Evolutionary conservation across 2,797 vertebrate species (phyloP), one percentile per base, ranked within the genome.

Genomic region (Lepidocolaptes lacrymiger): DNA sequence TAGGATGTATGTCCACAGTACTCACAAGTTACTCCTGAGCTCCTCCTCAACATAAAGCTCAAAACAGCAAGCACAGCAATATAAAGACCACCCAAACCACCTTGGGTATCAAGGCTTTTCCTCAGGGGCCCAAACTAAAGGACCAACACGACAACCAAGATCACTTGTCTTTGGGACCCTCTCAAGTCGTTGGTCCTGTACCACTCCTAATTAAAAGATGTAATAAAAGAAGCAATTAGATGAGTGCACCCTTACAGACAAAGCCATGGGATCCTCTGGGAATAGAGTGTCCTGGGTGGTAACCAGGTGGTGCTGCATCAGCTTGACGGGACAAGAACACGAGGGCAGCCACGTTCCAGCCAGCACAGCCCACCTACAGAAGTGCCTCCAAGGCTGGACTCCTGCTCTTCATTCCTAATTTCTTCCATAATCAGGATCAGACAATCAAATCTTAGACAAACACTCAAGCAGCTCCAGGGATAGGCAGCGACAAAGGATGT

Each of bases 81-180:
- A 55, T 19, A 43, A 43, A 49, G 34, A 32, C 46, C 9, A 55
- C 32, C 17, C 28, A 22, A 73, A 71, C 21, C 41, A 71, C 6
- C 4, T 24, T 0, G 5, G 37, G 14, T 80, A 37, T 10, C 41
- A 52, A 5, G 0, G 0, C 8, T 24, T 26, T 28, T 36, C 39
- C 34, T 30, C 0, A 0, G 9, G 7, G 51, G 22, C 15, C 41
- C 12, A 9, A 30, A 27, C 13, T 17, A 7, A 32, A 88, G 6
- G 14, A 55, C 27, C 46, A 56, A 10, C 6, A 34, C 15, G 14
- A 62, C 39, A 63, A 10, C 4, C 48, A 23, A 36, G 28, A 51
- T 8, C 15, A n/a, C 10, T 24, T 30, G 14, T 24, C 27, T 68
- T 12, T 10, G 21, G 3, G 15, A 34, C 28, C 72, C 43, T 14